A percentile compares a stretch with the other conserved stretches of the same genome.
Conservation (phyloP, 2,888 invertebrate genomes). For the Byasa hedistus region DNA sequence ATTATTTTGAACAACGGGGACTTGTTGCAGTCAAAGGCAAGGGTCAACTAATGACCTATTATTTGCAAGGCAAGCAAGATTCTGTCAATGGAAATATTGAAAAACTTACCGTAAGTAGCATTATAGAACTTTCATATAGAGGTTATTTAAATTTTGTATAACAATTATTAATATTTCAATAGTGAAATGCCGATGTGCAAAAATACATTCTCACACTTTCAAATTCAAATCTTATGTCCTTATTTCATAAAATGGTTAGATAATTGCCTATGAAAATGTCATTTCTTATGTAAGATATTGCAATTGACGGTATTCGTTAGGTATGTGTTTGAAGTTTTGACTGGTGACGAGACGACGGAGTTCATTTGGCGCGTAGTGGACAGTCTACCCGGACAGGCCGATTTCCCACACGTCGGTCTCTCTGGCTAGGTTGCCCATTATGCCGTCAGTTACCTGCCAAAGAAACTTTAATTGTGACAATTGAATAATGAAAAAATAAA, state of each 20-base stretch:
- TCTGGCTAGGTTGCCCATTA: slow-evolving; percentile 56
- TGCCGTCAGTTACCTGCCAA: slow-evolving; percentile 30
- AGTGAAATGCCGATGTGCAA: background rate
- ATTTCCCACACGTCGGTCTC: slow-evolving; percentile 52
- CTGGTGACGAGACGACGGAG: background rate
- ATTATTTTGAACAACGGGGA: slow-evolving; percentile 95
- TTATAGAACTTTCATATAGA: background rate
- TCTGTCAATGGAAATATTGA: slow-evolving; percentile 36
- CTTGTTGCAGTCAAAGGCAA: slow-evolving; percentile 98
- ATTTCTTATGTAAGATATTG: slow-evolving; percentile 21
- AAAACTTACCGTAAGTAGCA: slow-evolving; percentile 45
- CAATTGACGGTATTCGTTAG: slow-evolving; percentile 12
- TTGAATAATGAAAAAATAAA: background rate
- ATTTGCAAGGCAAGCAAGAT: slow-evolving; percentile 83
- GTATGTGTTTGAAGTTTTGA: slow-evolving; percentile 9
- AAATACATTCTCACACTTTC: slow-evolving; percentile 11
- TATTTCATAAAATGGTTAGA: slow-evolving; percentile 21
- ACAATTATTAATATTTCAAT: background rate
- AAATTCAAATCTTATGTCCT: slow-evolving; percentile 5
- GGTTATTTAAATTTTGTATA: background rate
- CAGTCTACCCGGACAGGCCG: slow-evolving; percentile 77
- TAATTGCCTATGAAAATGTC: slow-evolving; percentile 26
- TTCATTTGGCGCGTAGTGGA: slow-evolving; percentile 43
- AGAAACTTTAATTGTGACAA: background rate
- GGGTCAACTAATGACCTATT: slow-evolving; percentile 97